Percentiles rank a stretch among this genome's conserved stretches.
phyloP scores from a whole-genome alignment of 1,140 invertebrate species.

The Lepidurus arcticus region DNA sequence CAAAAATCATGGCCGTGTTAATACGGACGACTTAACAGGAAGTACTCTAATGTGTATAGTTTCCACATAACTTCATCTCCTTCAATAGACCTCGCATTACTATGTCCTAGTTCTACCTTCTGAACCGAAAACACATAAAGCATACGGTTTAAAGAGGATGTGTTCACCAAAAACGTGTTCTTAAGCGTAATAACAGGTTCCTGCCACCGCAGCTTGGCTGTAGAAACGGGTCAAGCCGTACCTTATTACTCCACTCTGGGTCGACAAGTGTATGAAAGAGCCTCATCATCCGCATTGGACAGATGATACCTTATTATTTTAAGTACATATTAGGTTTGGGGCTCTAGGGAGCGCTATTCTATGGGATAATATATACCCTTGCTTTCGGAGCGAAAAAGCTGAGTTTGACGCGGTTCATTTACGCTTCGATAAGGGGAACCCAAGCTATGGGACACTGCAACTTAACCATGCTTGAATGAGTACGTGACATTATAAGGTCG shows the following conservation, averaged over 20 bases:
- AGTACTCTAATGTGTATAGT: not conserved
- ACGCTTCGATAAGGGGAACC: conserved; percentile 1
- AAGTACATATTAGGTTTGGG: conserved; percentile 1
- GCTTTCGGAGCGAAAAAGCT: not conserved
- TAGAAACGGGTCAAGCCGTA: not conserved
- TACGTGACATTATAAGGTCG: conserved; percentile 18
- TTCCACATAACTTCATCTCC: not conserved
- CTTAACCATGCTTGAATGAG: not conserved
- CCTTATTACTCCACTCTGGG: not conserved
- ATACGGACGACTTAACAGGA: not conserved
- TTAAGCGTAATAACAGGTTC: not conserved
- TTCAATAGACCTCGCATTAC: not conserved
- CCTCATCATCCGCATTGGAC: not conserved
- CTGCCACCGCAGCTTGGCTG: not conserved
- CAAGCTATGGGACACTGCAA: not conserved
- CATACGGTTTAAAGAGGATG: too few relatives aligned
- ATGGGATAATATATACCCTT: not conserved
- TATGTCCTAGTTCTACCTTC: not conserved
- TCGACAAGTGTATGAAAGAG: not conserved
- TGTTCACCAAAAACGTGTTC: not conserved
- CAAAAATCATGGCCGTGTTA: not conserved
- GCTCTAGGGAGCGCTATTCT: not conserved
- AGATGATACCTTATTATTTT: not conserved
- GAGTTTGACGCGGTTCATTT: not conserved
- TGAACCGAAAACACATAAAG: too few relatives aligned